phyloP scores from a whole-genome alignment of 2,888 invertebrate species.

The Plebejus argus region DNA sequence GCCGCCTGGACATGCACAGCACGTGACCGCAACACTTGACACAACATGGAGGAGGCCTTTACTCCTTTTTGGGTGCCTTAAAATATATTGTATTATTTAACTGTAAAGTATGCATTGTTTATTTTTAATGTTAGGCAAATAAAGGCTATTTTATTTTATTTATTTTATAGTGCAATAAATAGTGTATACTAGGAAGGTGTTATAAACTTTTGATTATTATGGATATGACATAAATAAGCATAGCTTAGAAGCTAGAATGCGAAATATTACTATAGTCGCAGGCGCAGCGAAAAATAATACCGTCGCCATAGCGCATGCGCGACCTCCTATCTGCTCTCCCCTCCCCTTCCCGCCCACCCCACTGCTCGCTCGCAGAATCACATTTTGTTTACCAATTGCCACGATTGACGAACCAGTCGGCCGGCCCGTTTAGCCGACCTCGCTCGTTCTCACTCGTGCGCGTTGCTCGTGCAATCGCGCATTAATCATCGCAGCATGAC shows the following conservation, averaged over 20 bases:
- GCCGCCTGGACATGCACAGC: too few species aligned
- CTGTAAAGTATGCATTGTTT: too few species aligned
- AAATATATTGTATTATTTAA: too few species aligned
- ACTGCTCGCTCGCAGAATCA: slow-evolving; percentile 60
- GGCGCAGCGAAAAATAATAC: slow-evolving; percentile 84
- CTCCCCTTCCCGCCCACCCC: slow-evolving; percentile 79
- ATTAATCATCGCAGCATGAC: slow-evolving; percentile 70
- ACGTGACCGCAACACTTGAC: too few species aligned
- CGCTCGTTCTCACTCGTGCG: slow-evolving; percentile 83
- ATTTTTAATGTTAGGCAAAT: too few species aligned
- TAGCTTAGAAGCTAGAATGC: neutral
- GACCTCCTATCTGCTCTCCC: slow-evolving; percentile 90
- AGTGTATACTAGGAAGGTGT: too few species aligned
- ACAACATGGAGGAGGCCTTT: too few species aligned
- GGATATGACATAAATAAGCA: neutral
- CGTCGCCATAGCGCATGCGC: slow-evolving; percentile 87
- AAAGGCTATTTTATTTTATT: too few species aligned
- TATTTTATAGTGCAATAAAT: too few species aligned
- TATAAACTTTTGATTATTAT: neutral
- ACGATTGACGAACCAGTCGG: slow-evolving; percentile 77
- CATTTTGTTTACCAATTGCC: slow-evolving; percentile 77
- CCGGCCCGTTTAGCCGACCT: slow-evolving; percentile 86
- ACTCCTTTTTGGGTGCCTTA: too few species aligned
- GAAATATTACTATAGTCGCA: slow-evolving; percentile 53
- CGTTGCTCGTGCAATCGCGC: slow-evolving; percentile 74